Evolutionary conservation across 2,797 vertebrate species (phyloP), one percentile per base, ranked within the genome.

Genomic region (Hafferia zeledoni): DNA sequence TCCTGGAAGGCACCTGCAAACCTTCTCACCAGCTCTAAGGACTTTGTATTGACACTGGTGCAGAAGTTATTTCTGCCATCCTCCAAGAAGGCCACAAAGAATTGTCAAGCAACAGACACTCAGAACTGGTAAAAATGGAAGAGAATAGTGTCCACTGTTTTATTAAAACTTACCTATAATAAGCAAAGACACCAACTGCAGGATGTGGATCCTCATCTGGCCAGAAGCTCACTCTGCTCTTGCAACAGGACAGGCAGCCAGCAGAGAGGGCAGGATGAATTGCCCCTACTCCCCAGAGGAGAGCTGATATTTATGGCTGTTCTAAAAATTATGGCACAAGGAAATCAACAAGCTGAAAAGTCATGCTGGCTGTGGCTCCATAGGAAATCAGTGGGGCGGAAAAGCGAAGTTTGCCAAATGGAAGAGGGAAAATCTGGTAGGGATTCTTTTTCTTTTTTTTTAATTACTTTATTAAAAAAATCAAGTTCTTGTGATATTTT

Each of bases 261-360:
- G 56, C 11, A 53, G 41, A 63, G 47, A 88, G 30, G 16, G 39
- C 30, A 82, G 49, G 71, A 60, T 37, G 17, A 92, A 44, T 67
- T 74, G n/a, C 28, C 53, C 61, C 46, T 71, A 28, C 56, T 82
- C 78, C 90, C 74, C 56, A 90, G 90, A 68, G 90, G 71, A 77
- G 60, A 43, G 49, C 19, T 68, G 78, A 55, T 95, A 93, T 94
- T 95, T 95, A 89, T 1, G 67, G 52, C n/a, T 56, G 43, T n/a
- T 60, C 60, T 94, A 79, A 95, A 91, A 94, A 87, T 79, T 79
- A 77, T 84, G 86, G 90, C 64, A 85, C 61, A 76, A 94, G 93
- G 94, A 94, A 95, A 93, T 79, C 86, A 68, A 77, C 83, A 95
- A 74, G 67, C 57, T 90, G 88, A 31, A 67, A 90, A 90, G 28